Evolutionary conservation across 2,113 vertebrate species (phyloP).

Genomic region (Nycticorax nycticorax): DNA sequence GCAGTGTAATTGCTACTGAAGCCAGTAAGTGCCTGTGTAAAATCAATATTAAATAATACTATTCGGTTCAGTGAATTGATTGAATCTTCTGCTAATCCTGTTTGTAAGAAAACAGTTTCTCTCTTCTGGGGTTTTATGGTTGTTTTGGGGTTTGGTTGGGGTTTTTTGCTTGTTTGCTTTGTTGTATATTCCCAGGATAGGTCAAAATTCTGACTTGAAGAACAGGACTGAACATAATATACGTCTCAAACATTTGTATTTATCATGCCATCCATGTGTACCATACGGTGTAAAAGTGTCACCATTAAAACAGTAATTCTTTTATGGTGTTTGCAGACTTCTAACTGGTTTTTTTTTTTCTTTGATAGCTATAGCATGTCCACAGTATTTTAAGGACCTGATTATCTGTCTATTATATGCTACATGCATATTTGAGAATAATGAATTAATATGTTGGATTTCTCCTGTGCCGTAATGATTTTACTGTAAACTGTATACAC

Average conservation of each 20-base stretch:
- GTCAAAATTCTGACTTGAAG: conserved; percentile 26
- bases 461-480: conserved; percentile 6
- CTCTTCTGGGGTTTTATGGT: background rate
- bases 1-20: background rate
- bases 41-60: background rate
- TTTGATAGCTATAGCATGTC: background rate
- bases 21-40: background rate
- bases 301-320: background rate
- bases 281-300: background rate
- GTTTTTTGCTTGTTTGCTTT: background rate
- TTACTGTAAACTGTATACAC: background rate
- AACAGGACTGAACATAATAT: background rate
- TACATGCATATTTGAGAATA: conserved; percentile 15
- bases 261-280: background rate
- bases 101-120: background rate
- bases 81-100: background rate
- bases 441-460: conserved; percentile 13
- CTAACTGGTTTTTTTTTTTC: background rate
- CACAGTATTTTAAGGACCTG: conserved; percentile 5
- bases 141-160: background rate
- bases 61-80: background rate
- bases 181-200: background rate
- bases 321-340: background rate
- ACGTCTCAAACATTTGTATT: conserved; percentile 32
- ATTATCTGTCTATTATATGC: conserved; percentile 39